Evolutionary conservation across 2,113 vertebrate species (phyloP), one percentile per base, ranked within the genome.

Genomic region (Dipodomys ordii): DNA sequence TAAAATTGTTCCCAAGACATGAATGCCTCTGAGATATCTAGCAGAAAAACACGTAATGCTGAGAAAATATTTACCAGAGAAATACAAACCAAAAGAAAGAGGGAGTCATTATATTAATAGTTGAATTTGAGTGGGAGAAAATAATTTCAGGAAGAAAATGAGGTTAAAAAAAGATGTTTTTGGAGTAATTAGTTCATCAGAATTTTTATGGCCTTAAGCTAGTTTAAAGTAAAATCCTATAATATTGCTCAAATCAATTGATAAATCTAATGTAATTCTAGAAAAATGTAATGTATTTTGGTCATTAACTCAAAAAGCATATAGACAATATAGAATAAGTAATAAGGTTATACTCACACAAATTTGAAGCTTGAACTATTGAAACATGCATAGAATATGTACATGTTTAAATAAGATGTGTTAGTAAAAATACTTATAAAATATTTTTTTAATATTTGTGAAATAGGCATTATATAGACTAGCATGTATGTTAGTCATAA

Each of bases 331-430:
- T 49, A 68, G 1, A 81, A 82, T 3, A 64, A 19, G 12, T 49
- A 74, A 18, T 46, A 64, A 72, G 20, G 3, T 22, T 68, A 79
- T 46, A 78, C 20, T 7, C 27, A 69, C 15, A 57, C 2, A 71
- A 16, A 87, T 84, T 94, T 90, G 25, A 84, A 80, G 16, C 4
- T 77, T 90, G 35, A 88, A 49, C 19, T 81, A 28, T 12, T 62
- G 11, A 46, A 12, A 30, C 32, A 12, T 69, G 19, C 74, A 49
- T 30, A 39, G 35, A 83, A 83, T 32, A 20, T 7, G 57, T 57
- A 57, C 15, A 18, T 57, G 15, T 57, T 57, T 57, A 57, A 13
- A 53, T 57, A 57, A 57, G 10, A 57, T 57, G 12, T 57, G 12
- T 57, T 57, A 57, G 53, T 57, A 18, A 57, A 57, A 57, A 57